Percentiles rank a stretch among this genome's conserved stretches.
Conservation (phyloP, 2,797 vertebrate genomes). For the Avahi laniger region DNA sequence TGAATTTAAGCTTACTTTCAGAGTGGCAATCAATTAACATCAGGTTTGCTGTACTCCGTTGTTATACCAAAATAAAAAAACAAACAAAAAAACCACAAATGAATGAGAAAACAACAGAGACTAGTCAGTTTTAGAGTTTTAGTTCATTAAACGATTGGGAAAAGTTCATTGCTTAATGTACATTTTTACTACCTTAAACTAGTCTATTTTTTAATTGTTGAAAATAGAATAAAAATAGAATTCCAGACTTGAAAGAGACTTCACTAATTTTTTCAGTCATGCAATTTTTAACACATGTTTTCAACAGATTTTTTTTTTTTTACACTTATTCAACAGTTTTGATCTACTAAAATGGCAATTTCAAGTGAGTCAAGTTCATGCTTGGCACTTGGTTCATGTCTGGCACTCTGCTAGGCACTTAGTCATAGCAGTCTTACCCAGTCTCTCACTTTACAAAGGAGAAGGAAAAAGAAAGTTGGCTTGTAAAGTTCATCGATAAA, state of each 20-base stretch:
- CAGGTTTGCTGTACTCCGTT: background rate
- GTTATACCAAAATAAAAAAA: background rate
- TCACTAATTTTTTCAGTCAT: background rate
- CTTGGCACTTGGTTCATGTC: no score
- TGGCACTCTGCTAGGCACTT: background rate
- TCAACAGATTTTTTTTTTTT: background rate
- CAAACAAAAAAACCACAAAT: background rate
- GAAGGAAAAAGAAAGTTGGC: conserved; percentile 35
- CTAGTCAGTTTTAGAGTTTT: background rate
- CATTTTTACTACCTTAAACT: background rate
- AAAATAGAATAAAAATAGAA: conserved; percentile 36
- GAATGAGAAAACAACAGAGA: background rate
- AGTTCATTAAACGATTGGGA: background rate
- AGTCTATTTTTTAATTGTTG: conserved; percentile 28
- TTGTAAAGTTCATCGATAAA: conserved; percentile 24
- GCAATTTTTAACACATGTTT: background rate
- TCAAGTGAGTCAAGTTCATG: background rate
- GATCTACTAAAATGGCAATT: background rate
- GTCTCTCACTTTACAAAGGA: background rate
- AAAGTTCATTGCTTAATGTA: background rate
- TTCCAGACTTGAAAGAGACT: background rate
- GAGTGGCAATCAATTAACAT: background rate
- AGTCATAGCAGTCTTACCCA: background rate
- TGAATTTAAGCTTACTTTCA: background rate
- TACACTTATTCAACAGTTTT: background rate